Base-by-base conservation (phyloP, 2,113 vertebrate species). In the Aramus guarauna region DNA sequence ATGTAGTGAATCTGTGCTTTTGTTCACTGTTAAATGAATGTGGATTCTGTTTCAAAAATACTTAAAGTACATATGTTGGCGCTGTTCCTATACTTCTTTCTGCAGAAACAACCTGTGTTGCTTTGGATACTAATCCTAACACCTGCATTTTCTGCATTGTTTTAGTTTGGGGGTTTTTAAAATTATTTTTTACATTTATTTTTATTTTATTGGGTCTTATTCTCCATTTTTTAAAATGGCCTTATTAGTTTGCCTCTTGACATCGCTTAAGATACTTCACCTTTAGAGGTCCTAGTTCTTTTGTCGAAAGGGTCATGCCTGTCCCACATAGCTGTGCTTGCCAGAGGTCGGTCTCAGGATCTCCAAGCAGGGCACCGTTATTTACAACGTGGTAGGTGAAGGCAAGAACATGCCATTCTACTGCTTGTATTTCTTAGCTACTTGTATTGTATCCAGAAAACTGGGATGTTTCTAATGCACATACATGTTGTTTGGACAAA, bases 121-220 rank as follows among this genome's bases (percentile, higher is more conserved):
- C n/a, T 79, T 60, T 71, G 39, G 11, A 10, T 63, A 9, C 6
- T 67, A 26, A 17, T 30, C 59, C 11, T 29, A 50, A 47, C 11
- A 41, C 6, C 15, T 88, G 19, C 5, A 20, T 73, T 88, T 90
- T 34, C 10, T 60, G 8, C 8, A 9, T 21, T 48, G 11, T 19
- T 88, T 48, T 58, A 15, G 9, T 55, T 41, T 8, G 0, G 1
- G 2, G 3, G n/a, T 37, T 41, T 41, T 62, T 9, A 39, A 15
- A 15, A 62, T 32, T 60, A 2, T 6, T 45, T 68, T 78, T 74
- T 20, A 26, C 9, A 4, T 56, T 53, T 37, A 8, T 29, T 73
- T 63, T 20, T 15, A 48, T 63, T 26, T 12, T 22, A 43, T 8
- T 79, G 17, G 2, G 0, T 18, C 69, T 64, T 68, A 20, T 50